Evolutionary conservation across 2,797 vertebrate species (phyloP).

Genomic region (Acropternis orthonyx): DNA sequence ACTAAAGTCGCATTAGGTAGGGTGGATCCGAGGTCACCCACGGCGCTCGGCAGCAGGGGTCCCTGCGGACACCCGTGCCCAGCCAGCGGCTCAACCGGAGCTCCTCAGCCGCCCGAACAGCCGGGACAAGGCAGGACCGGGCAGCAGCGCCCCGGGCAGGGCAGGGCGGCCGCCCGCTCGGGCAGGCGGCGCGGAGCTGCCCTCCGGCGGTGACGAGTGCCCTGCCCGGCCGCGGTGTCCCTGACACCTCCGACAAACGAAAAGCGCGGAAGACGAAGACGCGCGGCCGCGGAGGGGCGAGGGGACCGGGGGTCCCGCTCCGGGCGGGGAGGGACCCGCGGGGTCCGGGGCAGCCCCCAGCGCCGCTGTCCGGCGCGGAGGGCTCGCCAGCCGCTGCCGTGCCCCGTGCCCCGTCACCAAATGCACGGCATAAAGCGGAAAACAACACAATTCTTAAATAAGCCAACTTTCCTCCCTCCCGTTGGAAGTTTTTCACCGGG

Average conservation of each 20-base stretch:
- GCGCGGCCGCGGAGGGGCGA: not conserved
- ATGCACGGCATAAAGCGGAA: rapidly evolving
- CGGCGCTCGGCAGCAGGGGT: not conserved
- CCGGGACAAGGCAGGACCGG: not conserved
- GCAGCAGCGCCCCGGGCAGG: not conserved
- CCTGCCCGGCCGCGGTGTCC: not conserved
- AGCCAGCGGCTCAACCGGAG: not conserved
- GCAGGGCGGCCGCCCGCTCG: too few species aligned
- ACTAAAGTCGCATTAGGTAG: rapidly evolving
- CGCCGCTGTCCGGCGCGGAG: not conserved
- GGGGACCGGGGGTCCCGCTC: not conserved
- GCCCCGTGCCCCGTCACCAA: too few species aligned
- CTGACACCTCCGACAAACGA: not conserved
- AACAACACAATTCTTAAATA: not conserved
- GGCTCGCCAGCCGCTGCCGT: not conserved
- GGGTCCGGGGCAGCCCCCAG: not conserved
- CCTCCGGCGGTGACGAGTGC: not conserved
- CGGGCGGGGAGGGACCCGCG: not conserved
- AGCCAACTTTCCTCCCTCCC: not conserved
- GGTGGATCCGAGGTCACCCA: rapidly evolving
- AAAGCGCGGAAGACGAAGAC: not conserved
- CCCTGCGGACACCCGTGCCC: not conserved
- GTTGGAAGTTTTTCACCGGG: not conserved
- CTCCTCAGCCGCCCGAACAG: not conserved
- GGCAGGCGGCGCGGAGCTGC: not conserved